These are phyloP conservation scores for Aldabrachelys gigantea DNA, from an alignment of 2,113 vertebrate genomes.

Conservation along the genomic window DNA sequence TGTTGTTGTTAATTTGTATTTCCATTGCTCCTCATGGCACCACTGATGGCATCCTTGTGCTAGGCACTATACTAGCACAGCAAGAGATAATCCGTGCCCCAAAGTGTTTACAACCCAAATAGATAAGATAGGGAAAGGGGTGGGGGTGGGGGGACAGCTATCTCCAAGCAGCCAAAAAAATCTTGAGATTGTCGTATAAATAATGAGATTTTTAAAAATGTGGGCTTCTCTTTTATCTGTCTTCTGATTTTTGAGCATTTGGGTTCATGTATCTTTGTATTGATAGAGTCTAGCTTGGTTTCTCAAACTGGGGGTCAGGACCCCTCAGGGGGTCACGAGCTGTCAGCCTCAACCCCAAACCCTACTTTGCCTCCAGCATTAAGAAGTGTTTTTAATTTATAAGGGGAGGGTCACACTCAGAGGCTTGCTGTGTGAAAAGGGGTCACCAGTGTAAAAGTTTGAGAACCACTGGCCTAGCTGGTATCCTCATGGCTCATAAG, in stretches of 20 bases:
- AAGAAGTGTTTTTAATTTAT: too few species aligned
- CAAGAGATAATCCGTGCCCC: not conserved
- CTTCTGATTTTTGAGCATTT: not conserved
- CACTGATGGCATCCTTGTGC: rapidly evolving
- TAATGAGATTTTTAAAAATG: not conserved
- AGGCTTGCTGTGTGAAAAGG: too few species aligned
- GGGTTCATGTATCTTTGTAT: not conserved
- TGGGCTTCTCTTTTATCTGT: not conserved
- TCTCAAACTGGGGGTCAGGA: too few species aligned
- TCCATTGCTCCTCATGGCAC: not conserved
- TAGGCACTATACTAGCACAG: not conserved
- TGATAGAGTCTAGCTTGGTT: not conserved
- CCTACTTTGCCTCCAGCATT: too few species aligned
- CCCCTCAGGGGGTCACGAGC: too few species aligned
- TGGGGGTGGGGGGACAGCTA: not conserved
- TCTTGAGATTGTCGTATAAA: not conserved
- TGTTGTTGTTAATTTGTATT: not conserved
- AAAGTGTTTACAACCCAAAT: not conserved
- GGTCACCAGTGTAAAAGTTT: too few species aligned
- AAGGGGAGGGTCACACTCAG: too few species aligned
- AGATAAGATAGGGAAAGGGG: not conserved
- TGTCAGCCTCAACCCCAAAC: too few species aligned
- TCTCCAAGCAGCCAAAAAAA: not conserved
- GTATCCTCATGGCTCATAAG: slow-evolving; percentile 5
- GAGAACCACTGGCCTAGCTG: not conserved